phyloP scores from a whole-genome alignment of 2,113 vertebrate species.

The Notothenia coriiceps region DNA sequence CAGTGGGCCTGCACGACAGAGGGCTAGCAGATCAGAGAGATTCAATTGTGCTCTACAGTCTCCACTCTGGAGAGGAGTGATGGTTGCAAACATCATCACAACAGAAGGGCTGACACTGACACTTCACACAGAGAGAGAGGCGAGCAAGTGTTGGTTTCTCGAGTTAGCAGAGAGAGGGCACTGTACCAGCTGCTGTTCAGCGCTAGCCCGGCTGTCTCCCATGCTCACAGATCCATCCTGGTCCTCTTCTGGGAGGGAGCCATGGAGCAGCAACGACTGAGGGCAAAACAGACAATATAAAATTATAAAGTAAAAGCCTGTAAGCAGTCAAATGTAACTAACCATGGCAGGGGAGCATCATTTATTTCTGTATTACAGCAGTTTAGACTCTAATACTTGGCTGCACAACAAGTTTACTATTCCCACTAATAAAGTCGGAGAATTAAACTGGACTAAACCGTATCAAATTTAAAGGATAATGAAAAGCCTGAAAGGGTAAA shows the following conservation, averaged over 20 bases:
- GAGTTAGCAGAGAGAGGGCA: conserved; percentile 50
- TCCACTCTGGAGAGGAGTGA: conserved; percentile 35
- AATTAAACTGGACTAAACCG: conserved; percentile 4
- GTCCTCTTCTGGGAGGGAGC: conserved; percentile 95
- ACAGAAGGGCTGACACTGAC: conserved; percentile 60
- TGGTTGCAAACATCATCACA: conserved; percentile 52
- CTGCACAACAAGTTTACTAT: conserved; percentile 6
- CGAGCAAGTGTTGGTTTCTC: conserved; percentile 39
- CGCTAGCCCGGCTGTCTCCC: conserved; percentile 86
- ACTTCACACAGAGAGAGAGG: conserved; percentile 44
- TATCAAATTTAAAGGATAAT: conserved; percentile 3
- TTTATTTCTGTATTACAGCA: conserved; percentile 5
- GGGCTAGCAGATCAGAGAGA: conserved; percentile 66
- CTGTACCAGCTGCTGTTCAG: conserved; percentile 94
- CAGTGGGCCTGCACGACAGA: conserved; percentile 45
- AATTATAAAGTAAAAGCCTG: not conserved
- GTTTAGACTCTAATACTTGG: conserved; percentile 8
- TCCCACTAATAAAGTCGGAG: not conserved
- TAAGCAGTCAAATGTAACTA: not conserved
- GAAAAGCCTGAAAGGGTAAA: conserved; percentile 3
- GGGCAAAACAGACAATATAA: conserved; percentile 12
- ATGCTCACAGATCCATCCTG: conserved; percentile 89
- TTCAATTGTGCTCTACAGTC: conserved; percentile 47
- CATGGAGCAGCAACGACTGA: conserved; percentile 93
- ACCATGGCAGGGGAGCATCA: not conserved